A percentile compares a stretch with the other conserved stretches of the same genome.
Conservation (phyloP, 2,888 invertebrate genomes). For the Drosophila paranaensis region DNA sequence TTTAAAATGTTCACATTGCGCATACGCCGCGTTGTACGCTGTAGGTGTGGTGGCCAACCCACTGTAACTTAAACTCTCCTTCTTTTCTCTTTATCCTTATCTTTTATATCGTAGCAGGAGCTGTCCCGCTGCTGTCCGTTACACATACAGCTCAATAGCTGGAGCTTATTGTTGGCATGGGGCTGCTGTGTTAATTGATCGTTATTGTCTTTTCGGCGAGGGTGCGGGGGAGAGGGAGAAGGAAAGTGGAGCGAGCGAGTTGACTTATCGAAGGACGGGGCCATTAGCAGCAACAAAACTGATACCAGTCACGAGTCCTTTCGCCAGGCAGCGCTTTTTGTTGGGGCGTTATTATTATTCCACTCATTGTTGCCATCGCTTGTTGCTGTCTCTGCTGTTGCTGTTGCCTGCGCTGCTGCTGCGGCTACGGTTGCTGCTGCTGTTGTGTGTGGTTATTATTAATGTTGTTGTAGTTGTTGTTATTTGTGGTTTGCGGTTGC, state of each 20-base stretch:
- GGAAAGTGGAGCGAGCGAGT: conserved; percentile 16
- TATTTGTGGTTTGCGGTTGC: conserved; percentile 44
- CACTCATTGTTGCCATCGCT: conserved; percentile 46
- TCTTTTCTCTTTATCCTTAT: conserved; percentile 5
- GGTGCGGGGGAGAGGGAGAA: neutral
- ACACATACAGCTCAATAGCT: conserved; percentile 45
- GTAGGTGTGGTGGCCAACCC: neutral
- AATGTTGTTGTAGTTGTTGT: conserved; percentile 35
- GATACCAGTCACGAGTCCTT: conserved; percentile 58
- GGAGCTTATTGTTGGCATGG: neutral
- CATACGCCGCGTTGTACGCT: conserved; percentile 32
- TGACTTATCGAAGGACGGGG: conserved; percentile 50
- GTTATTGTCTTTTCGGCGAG: conserved; percentile 44
- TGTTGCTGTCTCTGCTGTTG: conserved; percentile 28
- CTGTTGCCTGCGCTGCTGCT: too few species aligned
- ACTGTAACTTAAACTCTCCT: conserved; percentile 13
- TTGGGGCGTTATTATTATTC: conserved; percentile 67
- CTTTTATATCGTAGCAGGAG: conserved; percentile 8
- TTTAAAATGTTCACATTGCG: conserved; percentile 41
- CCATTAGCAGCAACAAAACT: conserved; percentile 62
- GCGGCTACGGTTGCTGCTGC: conserved; percentile 1
- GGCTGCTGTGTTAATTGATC: conserved; percentile 63
- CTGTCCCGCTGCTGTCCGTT: conserved; percentile 17
- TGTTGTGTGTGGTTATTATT: conserved; percentile 21
- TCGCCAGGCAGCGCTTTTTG: conserved; percentile 36